Evolutionary conservation across 2,888 invertebrate genomes (phyloP).

Genomic region (Leptopilina drosophilae): DNA sequence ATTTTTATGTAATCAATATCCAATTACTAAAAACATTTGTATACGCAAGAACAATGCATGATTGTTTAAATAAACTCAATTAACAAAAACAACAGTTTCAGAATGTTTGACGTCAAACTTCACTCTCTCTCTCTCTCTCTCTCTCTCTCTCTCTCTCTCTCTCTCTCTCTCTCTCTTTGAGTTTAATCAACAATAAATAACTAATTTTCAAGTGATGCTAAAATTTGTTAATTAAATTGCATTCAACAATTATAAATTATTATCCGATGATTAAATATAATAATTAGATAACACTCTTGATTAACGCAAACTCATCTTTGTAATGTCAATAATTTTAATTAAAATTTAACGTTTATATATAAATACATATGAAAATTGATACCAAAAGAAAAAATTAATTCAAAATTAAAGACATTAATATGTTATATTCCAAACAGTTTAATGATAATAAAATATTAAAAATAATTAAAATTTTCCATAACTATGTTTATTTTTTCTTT

Average conservation of each 20-base stretch:
- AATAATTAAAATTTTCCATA: too few species aligned
- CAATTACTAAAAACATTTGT: background rate
- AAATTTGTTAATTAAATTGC: conserved; percentile 9
- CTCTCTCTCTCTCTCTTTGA: background rate
- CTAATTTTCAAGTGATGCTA: conserved; percentile 7
- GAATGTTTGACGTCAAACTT: conserved; percentile 7
- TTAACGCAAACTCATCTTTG: background rate
- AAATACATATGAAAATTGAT: background rate
- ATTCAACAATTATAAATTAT: background rate
- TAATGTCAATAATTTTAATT: background rate
- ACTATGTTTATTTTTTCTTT: background rate
- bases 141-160: too few species aligned
- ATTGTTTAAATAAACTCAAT: conserved; percentile 17
- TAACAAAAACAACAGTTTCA: conserved; percentile 4
- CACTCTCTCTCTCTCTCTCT: background rate
- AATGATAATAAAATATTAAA: too few species aligned
- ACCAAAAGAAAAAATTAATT: too few species aligned
- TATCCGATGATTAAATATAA: conserved; percentile 1
- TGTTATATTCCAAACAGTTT: too few species aligned
- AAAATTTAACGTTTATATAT: background rate
- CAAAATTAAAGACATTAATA: too few species aligned
- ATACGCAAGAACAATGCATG: background rate
- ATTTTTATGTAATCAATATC: background rate
- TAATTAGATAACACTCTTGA: background rate
- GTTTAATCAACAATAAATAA: conserved; percentile 14